A percentile compares a stretch with the other conserved stretches of the same genome.
Conservation (phyloP, 2,797 vertebrate genomes). For the Bovichtus variegatus region DNA sequence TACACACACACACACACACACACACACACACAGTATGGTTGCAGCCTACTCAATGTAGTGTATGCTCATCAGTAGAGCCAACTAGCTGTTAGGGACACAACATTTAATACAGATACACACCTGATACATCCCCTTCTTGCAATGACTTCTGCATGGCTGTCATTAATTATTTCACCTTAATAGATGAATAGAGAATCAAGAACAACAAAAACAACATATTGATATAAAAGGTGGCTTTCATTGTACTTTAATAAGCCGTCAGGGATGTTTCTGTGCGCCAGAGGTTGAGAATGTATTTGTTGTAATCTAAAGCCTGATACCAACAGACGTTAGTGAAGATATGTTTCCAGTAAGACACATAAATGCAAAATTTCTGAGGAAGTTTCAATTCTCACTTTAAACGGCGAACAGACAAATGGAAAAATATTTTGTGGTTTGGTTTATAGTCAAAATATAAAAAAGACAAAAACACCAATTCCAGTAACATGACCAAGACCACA, state of each 20-base stretch:
- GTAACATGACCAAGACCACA: not conserved
- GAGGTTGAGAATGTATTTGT: not conserved
- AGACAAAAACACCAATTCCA: not conserved
- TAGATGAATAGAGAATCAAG: not conserved
- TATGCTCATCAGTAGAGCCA: not conserved
- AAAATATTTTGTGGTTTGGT: not conserved
- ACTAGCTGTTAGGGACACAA: not conserved
- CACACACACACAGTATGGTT: not conserved
- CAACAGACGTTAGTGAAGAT: not conserved
- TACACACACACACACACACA: conserved; percentile 57
- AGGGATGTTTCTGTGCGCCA: not conserved
- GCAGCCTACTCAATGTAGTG: not conserved
- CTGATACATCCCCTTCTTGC: conserved; percentile 93
- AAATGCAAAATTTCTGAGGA: not conserved
- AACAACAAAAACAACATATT: not conserved
- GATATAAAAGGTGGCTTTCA: not conserved
- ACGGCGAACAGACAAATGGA: not conserved
- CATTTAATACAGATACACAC: conserved; percentile 65
- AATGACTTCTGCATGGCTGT: conserved; percentile 96
- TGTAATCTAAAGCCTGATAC: not conserved
- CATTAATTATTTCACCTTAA: conserved; percentile 93
- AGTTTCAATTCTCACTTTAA: not conserved
- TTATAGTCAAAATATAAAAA: too few relatives aligned
- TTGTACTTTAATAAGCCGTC: not conserved
- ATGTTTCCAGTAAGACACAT: not conserved